Base-by-base conservation (phyloP, 2,113 vertebrate genomes). In the Embiotoca jacksoni region DNA sequence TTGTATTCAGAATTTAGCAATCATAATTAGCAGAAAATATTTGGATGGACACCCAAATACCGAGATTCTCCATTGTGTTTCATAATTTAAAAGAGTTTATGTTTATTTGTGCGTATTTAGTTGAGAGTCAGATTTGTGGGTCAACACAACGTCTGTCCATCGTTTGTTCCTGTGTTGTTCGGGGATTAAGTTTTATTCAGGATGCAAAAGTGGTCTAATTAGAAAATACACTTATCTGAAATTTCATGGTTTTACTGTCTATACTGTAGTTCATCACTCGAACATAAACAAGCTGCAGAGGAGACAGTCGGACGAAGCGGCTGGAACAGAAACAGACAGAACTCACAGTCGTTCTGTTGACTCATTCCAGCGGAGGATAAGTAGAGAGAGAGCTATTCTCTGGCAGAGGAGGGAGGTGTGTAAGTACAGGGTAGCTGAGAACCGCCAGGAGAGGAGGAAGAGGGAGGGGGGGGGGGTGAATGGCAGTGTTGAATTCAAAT, bases 401-500 rank as follows among this genome's bases (percentile, higher is more conserved):
- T 53, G 53, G 69, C 69, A 58, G 67, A 65, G 75, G 75, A 86
- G 76, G 63, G 87, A 89, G 75, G 83, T 78, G 86, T 88, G 88
- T 88, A 90, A 92, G 86, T 91, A 85, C 84, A 90, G 79, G 81
- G 81, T 86, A 78, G 70, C 75, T 75, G 78, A 64, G 61, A 88
- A 85, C 72, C 35, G 74, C 65, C 76, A 81, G 70, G 62, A 84
- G 67, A 80, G 67, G 63, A 84, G 79, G 56, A 68, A 63, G 65
- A 79, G 59, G 78, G 74, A n/a, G n/a, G 80, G 71, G 82, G 72
- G 78, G 65, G 63, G 75, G 77, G 60, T 66, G 74, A 63, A 70
- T 60, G 54, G 33, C 73, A 66, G 49, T 49, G 23, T 32, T 69
- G 59, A 14, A 41, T 77, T 75, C 62, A 75, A 54, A 50, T 65